phyloP scores from a whole-genome alignment of 2,797 vertebrate species.

The Gambelia wislizenii region DNA sequence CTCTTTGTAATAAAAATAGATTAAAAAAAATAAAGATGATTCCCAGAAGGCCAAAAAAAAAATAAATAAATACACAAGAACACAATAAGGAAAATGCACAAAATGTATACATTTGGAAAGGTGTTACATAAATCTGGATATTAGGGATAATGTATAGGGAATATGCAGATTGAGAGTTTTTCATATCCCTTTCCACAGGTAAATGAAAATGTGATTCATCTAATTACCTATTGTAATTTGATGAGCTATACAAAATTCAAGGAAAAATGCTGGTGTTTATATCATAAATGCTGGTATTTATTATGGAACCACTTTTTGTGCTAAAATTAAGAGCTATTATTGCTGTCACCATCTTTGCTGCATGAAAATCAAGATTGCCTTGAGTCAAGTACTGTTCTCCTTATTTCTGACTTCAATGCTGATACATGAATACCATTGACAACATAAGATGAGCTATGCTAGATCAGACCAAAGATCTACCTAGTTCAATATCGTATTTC shows the following conservation, averaged over 20 bases:
- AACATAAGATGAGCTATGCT: not conserved
- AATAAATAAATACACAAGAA: too few species aligned
- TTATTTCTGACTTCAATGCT: not conserved
- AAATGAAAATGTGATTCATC: not conserved
- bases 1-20: too few species aligned
- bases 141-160: too few species aligned
- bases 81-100: too few species aligned
- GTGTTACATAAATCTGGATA: too few species aligned
- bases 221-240: not conserved
- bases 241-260: not conserved
- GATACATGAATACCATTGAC: not conserved
- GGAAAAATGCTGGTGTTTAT: not conserved
- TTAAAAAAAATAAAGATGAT: too few species aligned
- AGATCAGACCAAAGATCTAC: not conserved
- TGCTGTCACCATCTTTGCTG: not conserved
- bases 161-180: too few species aligned
- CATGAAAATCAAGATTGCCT: not conserved
- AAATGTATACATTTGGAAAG: too few species aligned
- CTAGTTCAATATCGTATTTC: not conserved
- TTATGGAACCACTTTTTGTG: not conserved
- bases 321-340: too few species aligned
- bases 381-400: not conserved
- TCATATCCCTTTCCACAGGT: not conserved
- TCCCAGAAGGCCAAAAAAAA: too few species aligned
- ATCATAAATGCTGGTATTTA: not conserved